These are phyloP conservation scores for Bombus affinis DNA, from an alignment of 1,140 invertebrate species.

Conservation along the genomic window DNA sequence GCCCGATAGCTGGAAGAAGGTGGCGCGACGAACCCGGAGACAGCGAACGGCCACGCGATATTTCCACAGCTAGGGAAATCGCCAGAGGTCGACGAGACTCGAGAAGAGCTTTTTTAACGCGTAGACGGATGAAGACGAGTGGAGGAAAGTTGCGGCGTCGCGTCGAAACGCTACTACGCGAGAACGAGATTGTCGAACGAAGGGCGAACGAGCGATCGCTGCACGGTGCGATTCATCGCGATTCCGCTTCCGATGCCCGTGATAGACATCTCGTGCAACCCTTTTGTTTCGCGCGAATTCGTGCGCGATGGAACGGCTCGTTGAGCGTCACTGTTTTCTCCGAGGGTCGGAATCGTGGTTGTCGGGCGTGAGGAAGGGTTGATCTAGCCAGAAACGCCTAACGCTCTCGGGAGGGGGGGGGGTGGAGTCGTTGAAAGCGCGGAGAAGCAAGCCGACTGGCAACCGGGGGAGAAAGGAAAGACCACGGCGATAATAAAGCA, in stretches of 20 bases:
- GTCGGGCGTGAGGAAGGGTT: slow-evolving; percentile 76
- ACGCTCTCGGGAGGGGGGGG: slow-evolving; percentile 9
- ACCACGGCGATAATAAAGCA: slow-evolving; percentile 79
- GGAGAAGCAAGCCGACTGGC: slow-evolving; percentile 51
- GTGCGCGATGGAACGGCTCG: slow-evolving; percentile 75
- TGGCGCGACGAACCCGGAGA: rapidly evolving
- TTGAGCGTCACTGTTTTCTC: slow-evolving; percentile 78
- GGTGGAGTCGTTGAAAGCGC: slow-evolving; percentile 29
- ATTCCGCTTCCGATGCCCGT: neutral
- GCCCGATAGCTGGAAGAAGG: too few relatives aligned
- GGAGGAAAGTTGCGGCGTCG: neutral
- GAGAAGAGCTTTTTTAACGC: too few relatives aligned
- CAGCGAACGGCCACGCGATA: too few relatives aligned
- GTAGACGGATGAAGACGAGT: too few relatives aligned
- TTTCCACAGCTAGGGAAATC: rapidly evolving
- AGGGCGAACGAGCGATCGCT: neutral
- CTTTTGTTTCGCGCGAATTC: slow-evolving; percentile 71
- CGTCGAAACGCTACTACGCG: neutral
- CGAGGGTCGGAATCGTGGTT: slow-evolving; percentile 71
- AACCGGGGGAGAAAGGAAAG: slow-evolving; percentile 53
- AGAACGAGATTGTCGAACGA: neutral
- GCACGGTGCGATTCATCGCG: neutral
- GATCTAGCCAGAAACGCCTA: slow-evolving; percentile 69
- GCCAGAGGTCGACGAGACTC: too few relatives aligned
- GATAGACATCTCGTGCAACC: slow-evolving; percentile 58